Evolutionary conservation across 2,888 invertebrate genomes (phyloP), one percentile per base, ranked within the genome.

Genomic region (Carcina quercana): DNA sequence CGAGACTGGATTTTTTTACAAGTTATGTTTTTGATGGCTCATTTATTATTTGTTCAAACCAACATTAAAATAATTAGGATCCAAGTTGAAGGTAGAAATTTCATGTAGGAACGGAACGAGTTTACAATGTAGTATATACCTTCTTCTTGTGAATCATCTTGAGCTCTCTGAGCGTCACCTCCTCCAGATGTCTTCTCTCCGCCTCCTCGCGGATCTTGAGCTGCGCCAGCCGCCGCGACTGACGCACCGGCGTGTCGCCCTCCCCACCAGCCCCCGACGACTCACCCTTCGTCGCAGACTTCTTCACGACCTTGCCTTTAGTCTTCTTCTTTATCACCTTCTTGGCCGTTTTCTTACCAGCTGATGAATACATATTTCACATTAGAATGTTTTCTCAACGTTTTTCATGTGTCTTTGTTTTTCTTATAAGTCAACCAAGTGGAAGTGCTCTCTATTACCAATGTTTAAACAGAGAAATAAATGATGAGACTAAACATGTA

Each of bases 171-270:
- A 92, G 54, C 0, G 91, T 86, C n/a, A 91, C 87, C 50, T 93
- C 94, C 53, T 94, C 93, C 30, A 89, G 65, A 40, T 91, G 88
- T 7, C 92, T 75, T 1, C 92, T 72, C 38, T 95, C 93, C 0
- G 93, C 93, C 61, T 95, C 94, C 58, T 95, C 95, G 44, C 89
- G 91, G 36, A 95, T 94, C 66, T 95, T 93, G 54, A 94, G 86
- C 66, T 94, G 94, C 0, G 95, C 96, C 47, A 96, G 93, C 37
- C 96, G 85, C 1, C 95, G 85, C 2, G 94, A 94, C 55, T 93
- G 92, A 5, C 96, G 76, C 3, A 94, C 91, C 1, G 88, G 87
- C 10, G 85, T 64, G 12, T 70, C 53, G 27, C 75, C 83, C 0
- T 67, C 65, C 1, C 80, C 74, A 0, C 70, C 61, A 0, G 52